These are phyloP conservation scores for Cyclopterus lumpus DNA, from an alignment of 2,797 vertebrate species.

Conservation along the genomic window DNA sequence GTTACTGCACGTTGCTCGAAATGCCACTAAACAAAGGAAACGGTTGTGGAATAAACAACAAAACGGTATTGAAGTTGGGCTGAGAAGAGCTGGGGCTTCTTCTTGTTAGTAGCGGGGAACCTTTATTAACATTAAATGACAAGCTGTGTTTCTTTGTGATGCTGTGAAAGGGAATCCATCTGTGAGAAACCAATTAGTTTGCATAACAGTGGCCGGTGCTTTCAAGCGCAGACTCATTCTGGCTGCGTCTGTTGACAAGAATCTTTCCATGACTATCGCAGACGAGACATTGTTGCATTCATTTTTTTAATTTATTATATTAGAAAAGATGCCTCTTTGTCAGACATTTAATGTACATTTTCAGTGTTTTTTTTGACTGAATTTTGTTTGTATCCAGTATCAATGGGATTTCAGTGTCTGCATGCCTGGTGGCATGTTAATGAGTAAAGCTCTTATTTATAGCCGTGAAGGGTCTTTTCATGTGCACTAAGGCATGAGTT, in stretches of 20 bases:
- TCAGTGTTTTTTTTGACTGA: background rate
- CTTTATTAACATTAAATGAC: slow-evolving; percentile 35
- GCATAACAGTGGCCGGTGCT: slow-evolving; percentile 43
- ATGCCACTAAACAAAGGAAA: slow-evolving; percentile 19
- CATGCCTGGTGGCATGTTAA: slow-evolving; percentile 50
- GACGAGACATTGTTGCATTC: slow-evolving; percentile 10
- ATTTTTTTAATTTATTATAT: slow-evolving; percentile 4
- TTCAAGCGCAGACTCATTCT: slow-evolving; percentile 52
- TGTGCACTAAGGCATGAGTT: slow-evolving; percentile 42
- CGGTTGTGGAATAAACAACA: slow-evolving; percentile 4
- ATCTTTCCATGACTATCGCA: background rate
- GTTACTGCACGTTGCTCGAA: background rate
- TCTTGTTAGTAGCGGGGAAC: slow-evolving; percentile 33
- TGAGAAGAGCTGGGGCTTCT: background rate
- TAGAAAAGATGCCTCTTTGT: slow-evolving; percentile 6
- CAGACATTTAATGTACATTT: background rate
- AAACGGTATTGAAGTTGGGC: slow-evolving; percentile 13
- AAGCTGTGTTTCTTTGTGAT: slow-evolving; percentile 37
- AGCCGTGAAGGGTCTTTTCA: slow-evolving; percentile 58
- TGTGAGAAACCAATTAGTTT: slow-evolving; percentile 68
- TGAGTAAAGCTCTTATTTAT: slow-evolving; percentile 74
- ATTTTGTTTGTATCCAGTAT: background rate
- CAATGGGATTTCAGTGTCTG: slow-evolving; percentile 3
- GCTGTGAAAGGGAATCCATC: slow-evolving; percentile 47
- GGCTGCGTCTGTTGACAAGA: slow-evolving; percentile 40